Evolutionary conservation across 2,797 vertebrate species (phyloP).

Genomic region (Lagodon rhomboides): DNA sequence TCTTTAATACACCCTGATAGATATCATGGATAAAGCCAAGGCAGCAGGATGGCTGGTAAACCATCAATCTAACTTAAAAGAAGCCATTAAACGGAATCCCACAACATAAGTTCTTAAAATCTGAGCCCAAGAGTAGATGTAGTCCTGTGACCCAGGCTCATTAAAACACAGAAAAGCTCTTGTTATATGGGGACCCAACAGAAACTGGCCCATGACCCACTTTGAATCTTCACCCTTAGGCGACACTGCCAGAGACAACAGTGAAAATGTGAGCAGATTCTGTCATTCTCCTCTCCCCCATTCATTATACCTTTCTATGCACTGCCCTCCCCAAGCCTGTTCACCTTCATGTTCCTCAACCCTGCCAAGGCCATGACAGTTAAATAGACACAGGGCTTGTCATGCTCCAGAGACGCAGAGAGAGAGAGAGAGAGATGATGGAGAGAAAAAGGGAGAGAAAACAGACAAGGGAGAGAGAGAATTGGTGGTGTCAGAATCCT

Average conservation of each 20-base stretch:
- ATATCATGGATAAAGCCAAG: slow-evolving; percentile 1
- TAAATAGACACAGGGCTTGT: slow-evolving; percentile 42
- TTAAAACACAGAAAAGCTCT: slow-evolving; percentile 44
- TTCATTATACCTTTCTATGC: slow-evolving; percentile 43
- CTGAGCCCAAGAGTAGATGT: slow-evolving; percentile 26
- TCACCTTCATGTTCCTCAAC: slow-evolving; percentile 35
- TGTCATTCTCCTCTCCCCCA: slow-evolving; percentile 26
- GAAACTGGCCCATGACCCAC: slow-evolving; percentile 55
- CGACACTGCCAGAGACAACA: slow-evolving; percentile 26
- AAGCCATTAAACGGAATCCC: slow-evolving; percentile 41
- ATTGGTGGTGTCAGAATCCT: slow-evolving; percentile 14
- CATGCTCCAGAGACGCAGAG: neutral
- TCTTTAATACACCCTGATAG: slow-evolving; percentile 23
- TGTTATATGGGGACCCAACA: slow-evolving; percentile 46
- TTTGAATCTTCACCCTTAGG: slow-evolving; percentile 58
- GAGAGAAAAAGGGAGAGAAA: slow-evolving; percentile 14
- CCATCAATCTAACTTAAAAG: slow-evolving; percentile 17
- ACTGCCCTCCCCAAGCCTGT: slow-evolving; percentile 9
- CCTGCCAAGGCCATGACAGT: slow-evolving; percentile 23
- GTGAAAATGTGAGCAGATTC: slow-evolving; percentile 41
- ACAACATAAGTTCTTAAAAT: slow-evolving; percentile 46
- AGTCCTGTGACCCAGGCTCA: slow-evolving; percentile 48
- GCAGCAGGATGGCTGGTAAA: neutral
- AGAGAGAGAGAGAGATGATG: neutral
- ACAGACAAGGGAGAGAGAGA: slow-evolving; percentile 2